phyloP scores from a whole-genome alignment of 2,113 vertebrate species.

The Mohoua ochrocephala region DNA sequence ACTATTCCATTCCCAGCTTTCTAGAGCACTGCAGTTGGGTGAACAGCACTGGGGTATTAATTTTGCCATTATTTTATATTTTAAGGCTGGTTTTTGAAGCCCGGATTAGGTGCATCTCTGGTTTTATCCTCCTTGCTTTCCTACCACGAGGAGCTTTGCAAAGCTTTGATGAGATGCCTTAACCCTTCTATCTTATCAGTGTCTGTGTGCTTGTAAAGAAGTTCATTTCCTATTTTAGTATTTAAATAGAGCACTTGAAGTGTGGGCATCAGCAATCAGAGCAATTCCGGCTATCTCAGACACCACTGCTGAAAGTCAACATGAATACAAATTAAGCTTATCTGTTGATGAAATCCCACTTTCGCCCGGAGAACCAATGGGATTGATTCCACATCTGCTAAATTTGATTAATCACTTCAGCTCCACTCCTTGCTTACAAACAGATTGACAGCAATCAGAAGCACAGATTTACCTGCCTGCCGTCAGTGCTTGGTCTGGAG shows the following conservation, averaged over 20 bases:
- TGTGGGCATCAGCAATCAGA: not conserved
- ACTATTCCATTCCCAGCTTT: not conserved
- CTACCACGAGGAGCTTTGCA: not conserved
- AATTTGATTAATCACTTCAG: conserved; percentile 45
- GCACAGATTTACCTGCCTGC: not conserved
- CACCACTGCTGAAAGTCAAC: not conserved
- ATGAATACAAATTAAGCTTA: conserved; percentile 36
- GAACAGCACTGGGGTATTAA: not conserved
- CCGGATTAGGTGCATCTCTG: not conserved
- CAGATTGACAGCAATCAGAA: conserved; percentile 40
- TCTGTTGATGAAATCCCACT: conserved; percentile 27
- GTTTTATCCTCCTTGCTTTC: not conserved
- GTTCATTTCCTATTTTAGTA: not conserved
- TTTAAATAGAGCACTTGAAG: not conserved
- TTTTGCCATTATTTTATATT: not conserved
- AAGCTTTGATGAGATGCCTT: conserved; percentile 24
- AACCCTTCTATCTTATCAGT: not conserved
- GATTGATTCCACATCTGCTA: conserved; percentile 36
- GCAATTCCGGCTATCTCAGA: not conserved
- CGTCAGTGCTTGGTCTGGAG: not conserved
- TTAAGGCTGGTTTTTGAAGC: not conserved
- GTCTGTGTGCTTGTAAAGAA: not conserved
- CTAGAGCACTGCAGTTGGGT: not conserved
- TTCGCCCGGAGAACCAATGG: conserved; percentile 16
- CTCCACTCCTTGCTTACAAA: conserved; percentile 4